Conservation (phyloP, 2,113 vertebrate species). For the Uria aalge region DNA sequence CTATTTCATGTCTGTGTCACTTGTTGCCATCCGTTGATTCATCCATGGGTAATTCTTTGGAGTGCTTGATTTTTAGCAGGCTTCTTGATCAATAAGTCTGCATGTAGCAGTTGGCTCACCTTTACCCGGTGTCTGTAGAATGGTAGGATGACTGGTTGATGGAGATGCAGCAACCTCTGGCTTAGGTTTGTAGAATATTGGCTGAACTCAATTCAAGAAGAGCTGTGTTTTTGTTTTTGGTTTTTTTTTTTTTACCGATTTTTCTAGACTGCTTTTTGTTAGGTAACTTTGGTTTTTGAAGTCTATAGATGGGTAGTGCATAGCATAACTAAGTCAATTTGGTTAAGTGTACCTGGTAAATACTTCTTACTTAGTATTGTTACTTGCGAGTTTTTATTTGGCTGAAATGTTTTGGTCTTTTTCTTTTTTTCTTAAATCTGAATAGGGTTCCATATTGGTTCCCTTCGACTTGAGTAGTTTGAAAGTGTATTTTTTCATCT, state of each 20-base stretch:
- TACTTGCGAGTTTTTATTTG: background rate
- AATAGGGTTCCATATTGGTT: background rate
- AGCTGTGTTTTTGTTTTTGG: background rate
- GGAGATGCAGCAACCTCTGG: background rate
- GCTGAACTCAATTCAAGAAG: background rate
- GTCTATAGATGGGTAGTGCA: background rate
- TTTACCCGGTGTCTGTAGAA: background rate
- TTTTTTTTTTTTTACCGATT: background rate
- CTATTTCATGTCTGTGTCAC: background rate
- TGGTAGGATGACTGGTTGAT: background rate
- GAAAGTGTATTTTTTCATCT: background rate
- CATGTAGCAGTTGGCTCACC: background rate
- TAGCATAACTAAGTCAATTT: background rate
- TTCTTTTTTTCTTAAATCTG: background rate
- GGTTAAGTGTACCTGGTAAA: background rate
- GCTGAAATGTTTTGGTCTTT: background rate
- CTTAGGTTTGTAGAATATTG: background rate
- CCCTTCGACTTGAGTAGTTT: background rate
- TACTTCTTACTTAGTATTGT: background rate
- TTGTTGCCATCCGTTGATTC: slow-evolving; percentile 8
- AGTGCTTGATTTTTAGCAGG: background rate
- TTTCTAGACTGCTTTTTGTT: background rate
- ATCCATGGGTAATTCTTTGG: background rate
- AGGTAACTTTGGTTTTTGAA: background rate
- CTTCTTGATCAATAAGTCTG: background rate